Evolutionary conservation across 1,140 invertebrate genomes (phyloP), one percentile per base, ranked within the genome.

Genomic region (Araneus ventricosus): DNA sequence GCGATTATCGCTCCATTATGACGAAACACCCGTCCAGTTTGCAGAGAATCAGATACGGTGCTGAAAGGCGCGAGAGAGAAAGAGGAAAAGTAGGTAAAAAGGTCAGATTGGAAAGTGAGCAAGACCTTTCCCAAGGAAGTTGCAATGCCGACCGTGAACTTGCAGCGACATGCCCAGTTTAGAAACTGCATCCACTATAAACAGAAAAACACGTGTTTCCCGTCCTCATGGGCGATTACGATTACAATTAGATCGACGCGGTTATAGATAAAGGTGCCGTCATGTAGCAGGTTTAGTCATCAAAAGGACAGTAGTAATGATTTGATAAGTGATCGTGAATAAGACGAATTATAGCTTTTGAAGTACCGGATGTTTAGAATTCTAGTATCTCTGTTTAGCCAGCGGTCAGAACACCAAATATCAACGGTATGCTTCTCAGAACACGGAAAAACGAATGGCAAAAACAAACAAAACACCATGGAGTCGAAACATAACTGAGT

Each of bases 61-160:
- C 2, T 24, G 59, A 63, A 63, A 63, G 5, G 22, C 5, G 5
- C 7, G 70, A 22, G 5, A 20, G 27, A 67, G n/a, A 37, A 20
- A 30, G 70, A 75, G 70, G 70, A 75, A 20, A 75, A 75, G 20
- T 75, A 30, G 70, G 70, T 75, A 75, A 75, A 75, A 75, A 75
- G 70, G 70, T 75, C 70, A 75, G 5, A 20, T 75, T 14, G 30
- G 20, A 75, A 75, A 20, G 70, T 27, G 70, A 75, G 17, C 1
- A 14, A n/a, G 17, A 75, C 30, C 45, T 75, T 75, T 75, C 70
- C 70, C 70, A 14, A 75, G 20, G n/a, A n/a, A 67, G 70, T 75
- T 20, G 70, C 70, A 75, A 75, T 34, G 2, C 70, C 10, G 70
- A 20, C 70, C 70, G 20, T 75, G 70, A 75, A 75, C 70, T 75